Percentiles rank a stretch among this genome's conserved stretches.
Evolutionary conservation across 2,113 vertebrate species (phyloP).

Genomic region (Myrmophylax atrothorax): DNA sequence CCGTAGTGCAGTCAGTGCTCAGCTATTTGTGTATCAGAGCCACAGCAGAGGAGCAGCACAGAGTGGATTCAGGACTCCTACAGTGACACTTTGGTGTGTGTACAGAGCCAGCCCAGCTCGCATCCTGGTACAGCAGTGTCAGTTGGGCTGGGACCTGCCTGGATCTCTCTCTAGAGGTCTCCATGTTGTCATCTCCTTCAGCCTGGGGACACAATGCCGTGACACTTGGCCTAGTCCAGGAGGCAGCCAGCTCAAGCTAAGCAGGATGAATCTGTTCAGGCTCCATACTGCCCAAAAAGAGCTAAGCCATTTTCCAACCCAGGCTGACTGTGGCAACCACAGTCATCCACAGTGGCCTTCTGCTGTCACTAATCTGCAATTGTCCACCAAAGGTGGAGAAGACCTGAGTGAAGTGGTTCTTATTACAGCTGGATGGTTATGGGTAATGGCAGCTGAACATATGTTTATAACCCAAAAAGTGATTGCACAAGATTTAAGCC

Average conservation of each 20-base stretch:
- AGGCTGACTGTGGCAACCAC: not conserved
- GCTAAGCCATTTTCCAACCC: not conserved
- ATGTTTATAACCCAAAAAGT: not conserved
- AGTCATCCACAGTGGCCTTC: rapidly evolving
- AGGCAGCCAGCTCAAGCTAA: not conserved
- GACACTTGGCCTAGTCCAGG: not conserved
- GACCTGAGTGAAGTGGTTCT: not conserved
- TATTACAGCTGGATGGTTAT: not conserved
- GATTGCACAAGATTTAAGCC: not conserved
- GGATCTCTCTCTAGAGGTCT: not conserved
- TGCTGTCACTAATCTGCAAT: not conserved
- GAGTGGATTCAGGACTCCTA: not conserved
- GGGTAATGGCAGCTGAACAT: not conserved
- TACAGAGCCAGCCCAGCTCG: not conserved
- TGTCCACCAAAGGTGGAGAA: not conserved
- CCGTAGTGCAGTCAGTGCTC: not conserved
- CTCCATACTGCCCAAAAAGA: not conserved
- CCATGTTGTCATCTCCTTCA: not conserved
- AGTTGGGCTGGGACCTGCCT: not conserved
- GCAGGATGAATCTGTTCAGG: not conserved
- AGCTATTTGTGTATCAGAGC: not conserved
- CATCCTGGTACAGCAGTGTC: rapidly evolving
- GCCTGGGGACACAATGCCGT: not conserved
- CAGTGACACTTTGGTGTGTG: not conserved
- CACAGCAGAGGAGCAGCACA: not conserved